phyloP scores from a whole-genome alignment of 2,888 invertebrate species.

The Lasioglossum malachurum region DNA sequence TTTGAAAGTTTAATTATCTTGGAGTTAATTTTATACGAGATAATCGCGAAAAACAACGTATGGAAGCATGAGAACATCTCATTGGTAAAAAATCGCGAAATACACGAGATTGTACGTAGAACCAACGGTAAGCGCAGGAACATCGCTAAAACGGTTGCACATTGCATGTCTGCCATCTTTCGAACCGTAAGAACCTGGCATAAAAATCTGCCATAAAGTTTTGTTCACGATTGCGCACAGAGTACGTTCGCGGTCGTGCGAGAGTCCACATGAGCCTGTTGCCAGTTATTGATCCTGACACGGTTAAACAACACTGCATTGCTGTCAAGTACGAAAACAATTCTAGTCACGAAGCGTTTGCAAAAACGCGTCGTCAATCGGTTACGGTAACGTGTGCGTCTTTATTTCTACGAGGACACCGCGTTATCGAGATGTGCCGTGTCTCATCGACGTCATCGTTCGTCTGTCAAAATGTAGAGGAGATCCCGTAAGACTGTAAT shows the following conservation, averaged over 20 bases:
- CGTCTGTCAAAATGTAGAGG: slow-evolving; percentile 72
- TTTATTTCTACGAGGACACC: slow-evolving; percentile 30
- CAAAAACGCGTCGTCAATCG: slow-evolving; percentile 52
- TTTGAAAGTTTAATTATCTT: too few species aligned
- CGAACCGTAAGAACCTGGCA: not conserved
- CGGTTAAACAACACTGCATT: slow-evolving; percentile 85
- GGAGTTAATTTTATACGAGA: not conserved
- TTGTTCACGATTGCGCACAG: slow-evolving; percentile 67
- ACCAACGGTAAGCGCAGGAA: not conserved
- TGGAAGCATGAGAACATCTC: not conserved
- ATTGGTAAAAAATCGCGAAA: not conserved
- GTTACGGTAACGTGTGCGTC: slow-evolving; percentile 50
- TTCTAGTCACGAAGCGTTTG: slow-evolving; percentile 73
- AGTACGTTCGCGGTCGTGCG: slow-evolving; percentile 65
- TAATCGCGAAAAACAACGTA: not conserved
- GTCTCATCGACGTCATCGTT: slow-evolving; percentile 56
- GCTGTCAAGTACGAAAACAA: slow-evolving; percentile 82
- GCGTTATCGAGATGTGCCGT: slow-evolving; percentile 47
- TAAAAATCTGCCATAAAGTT: slow-evolving; percentile 52
- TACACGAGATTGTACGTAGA: not conserved
- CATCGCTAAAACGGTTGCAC: not conserved
- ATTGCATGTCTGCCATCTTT: slow-evolving; percentile 12
- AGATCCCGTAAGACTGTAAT: slow-evolving; percentile 41
- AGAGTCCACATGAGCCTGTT: slow-evolving; percentile 82
- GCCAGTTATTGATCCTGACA: slow-evolving; percentile 84